Conservation (phyloP, 1,140 invertebrate species). For the Habropoda laboriosa region DNA sequence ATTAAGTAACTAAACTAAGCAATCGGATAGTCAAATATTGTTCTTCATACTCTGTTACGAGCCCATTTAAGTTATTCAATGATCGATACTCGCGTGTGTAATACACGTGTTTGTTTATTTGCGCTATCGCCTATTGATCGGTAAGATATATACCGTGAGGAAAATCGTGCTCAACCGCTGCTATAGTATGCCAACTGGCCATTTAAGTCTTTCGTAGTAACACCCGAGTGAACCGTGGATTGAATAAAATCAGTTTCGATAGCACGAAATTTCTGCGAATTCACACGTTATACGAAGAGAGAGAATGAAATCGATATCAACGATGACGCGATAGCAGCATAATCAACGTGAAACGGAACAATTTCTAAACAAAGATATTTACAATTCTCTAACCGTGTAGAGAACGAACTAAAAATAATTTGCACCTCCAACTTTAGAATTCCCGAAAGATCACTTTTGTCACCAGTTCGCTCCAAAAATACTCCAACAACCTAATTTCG, state of each 20-base stretch:
- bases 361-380: no score
- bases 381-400: no score
- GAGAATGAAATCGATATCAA: not conserved
- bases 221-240: not conserved
- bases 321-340: not conserved
- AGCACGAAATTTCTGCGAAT: not conserved
- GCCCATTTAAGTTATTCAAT: constrained; percentile 37
- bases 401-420: no score
- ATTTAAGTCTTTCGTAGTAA: not conserved
- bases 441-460: no score
- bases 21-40: constrained; percentile 50
- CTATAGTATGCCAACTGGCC: not conserved
- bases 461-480: no score
- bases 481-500: no score
- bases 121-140: not conserved
- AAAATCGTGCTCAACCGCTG: not conserved
- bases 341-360: no score
- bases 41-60: constrained; percentile 19
- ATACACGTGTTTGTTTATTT: constrained; percentile 10
- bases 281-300: not conserved
- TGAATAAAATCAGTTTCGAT: not conserved
- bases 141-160: not conserved
- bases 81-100: constrained; percentile 6
- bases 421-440: no score
- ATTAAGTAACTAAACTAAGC: constrained; percentile 55